Base-by-base conservation (phyloP, 2,888 invertebrate genomes). In the Omphaloscelis lunosa region DNA sequence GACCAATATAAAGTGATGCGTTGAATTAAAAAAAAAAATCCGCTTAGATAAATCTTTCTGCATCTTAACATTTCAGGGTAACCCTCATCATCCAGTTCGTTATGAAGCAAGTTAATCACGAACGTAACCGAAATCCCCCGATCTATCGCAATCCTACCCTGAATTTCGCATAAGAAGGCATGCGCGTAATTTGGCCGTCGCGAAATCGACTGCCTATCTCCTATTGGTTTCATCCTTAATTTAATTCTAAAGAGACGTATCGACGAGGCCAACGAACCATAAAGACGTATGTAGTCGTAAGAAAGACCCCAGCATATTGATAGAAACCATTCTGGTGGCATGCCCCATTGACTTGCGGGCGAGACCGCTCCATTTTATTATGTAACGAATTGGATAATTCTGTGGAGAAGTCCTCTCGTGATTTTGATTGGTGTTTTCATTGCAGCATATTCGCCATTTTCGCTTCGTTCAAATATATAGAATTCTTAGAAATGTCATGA, bases 211-310 rank as follows among this genome's bases (percentile, higher is more conserved):
- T 86, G 80, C 91, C 91, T 92, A 90, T 92, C 90, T 91, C 86
- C 59, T 85, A 92, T 94, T 92, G 95, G 95, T 93, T 95, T 95
- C 93, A 94, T 93, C 93, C 95, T 92, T 94, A 95, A 95, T 96
- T 96, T 95, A 95, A 95, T 95, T 94, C 92, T 93, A 94, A 94
- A 93, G 93, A 95, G 93, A 95, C 92, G 91, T 93, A 96, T 95
- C 88, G 94, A 91, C 88, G 91, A 88, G 91, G 80, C 90, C 94
- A 93, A 82, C 90, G 93, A 93, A 89, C 92, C 94, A 92, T 92
- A 93, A 94, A 95, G 94, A 94, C 94, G 93, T 93, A 94, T 94
- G 93, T 92, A 92, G 92, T 90, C 91, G 92, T 92, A 92, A 92
- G 92, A 91, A 93, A 92, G 90, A 89, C 86, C 90, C 86, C 84